Evolutionary conservation across 2,797 vertebrate species (phyloP).

Genomic region (Onychomys torridus): DNA sequence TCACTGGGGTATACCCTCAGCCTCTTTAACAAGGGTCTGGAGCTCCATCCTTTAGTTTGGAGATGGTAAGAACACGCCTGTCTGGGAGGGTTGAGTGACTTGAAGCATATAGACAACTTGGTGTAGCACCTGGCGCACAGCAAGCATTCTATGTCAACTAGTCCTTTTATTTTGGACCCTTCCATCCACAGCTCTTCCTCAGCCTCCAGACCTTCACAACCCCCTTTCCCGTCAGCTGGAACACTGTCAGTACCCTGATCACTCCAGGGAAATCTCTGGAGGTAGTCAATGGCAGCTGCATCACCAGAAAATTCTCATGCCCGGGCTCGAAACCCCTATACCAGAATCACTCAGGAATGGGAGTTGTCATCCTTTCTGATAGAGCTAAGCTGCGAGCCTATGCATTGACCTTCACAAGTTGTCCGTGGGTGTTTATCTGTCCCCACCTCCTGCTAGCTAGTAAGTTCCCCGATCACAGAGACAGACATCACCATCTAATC

Average conservation of each 20-base stretch:
- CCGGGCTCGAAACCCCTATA: background rate
- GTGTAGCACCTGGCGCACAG: background rate
- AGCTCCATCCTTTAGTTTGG: background rate
- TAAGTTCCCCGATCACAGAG: background rate
- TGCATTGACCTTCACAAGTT: accelerated
- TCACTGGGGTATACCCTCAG: no score
- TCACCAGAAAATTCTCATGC: background rate
- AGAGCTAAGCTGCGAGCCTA: background rate
- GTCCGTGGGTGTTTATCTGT: background rate
- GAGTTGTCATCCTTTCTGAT: background rate
- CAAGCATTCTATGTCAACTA: background rate
- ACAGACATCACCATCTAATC: background rate
- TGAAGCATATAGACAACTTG: background rate
- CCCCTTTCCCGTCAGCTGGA: background rate
- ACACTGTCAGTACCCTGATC: background rate
- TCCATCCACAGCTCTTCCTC: background rate
- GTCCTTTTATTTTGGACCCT: background rate
- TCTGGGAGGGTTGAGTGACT: background rate
- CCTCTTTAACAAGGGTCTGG: background rate
- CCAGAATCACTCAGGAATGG: background rate
- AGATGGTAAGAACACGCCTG: background rate
- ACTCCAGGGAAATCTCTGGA: background rate
- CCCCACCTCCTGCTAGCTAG: background rate
- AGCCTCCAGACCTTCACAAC: background rate
- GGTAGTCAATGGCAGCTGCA: background rate